phyloP scores from a whole-genome alignment of 2,888 invertebrate species.

The Antheraea yamamai region DNA sequence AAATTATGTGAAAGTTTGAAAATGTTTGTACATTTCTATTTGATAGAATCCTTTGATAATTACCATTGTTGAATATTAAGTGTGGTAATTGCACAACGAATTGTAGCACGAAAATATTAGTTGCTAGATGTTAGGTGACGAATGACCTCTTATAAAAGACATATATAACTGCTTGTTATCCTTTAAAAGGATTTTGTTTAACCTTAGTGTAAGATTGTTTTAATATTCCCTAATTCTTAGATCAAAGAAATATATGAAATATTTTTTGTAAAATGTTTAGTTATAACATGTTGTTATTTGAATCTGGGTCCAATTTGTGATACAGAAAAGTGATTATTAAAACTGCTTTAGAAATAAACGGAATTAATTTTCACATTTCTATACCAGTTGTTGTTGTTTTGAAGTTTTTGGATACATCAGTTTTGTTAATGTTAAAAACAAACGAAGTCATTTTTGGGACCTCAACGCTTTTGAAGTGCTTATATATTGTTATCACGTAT shows the following conservation, averaged over 20 bases:
- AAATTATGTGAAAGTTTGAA: background rate
- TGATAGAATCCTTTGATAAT: conserved; percentile 1
- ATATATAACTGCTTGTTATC: conserved; percentile 77
- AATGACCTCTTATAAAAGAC: conserved; percentile 71
- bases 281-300: conserved; percentile 68
- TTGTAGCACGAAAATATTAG: conserved; percentile 61
- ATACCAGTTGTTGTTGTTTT: conserved; percentile 24
- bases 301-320: conserved; percentile 74
- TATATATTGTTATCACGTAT: background rate
- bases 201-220: conserved; percentile 67
- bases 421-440: conserved; percentile 20
- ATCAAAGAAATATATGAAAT: conserved; percentile 56
- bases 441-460: background rate
- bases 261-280: conserved; percentile 71
- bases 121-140: conserved; percentile 61
- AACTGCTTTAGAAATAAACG: conserved; percentile 2
- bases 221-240: conserved; percentile 57
- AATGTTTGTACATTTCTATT: conserved; percentile 11
- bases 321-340: conserved; percentile 24
- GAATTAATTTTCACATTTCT: conserved; percentile 20
- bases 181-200: conserved; percentile 74
- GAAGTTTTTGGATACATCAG: conserved; percentile 41
- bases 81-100: conserved; percentile 53
- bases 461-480: conserved; percentile 8
- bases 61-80: background rate